phyloP scores from a whole-genome alignment of 2,888 invertebrate species.

The Cantharis flavilabris region DNA sequence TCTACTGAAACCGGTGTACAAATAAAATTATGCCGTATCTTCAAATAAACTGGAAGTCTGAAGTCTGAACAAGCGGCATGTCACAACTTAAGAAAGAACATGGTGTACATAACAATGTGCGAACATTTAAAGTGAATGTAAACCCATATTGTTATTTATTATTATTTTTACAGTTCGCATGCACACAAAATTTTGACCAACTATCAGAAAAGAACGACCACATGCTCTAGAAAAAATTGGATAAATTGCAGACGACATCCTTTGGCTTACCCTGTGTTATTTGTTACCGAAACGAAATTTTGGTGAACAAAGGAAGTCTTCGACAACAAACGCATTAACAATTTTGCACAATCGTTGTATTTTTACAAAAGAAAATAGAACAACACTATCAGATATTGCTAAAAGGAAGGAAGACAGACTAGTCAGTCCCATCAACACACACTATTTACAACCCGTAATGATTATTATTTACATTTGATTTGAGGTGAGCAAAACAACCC shows the following conservation, averaged over 20 bases:
- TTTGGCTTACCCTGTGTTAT: constrained; percentile 32
- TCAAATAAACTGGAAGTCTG: constrained; percentile 11
- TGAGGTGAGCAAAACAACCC: constrained; percentile 16
- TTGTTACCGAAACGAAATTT: constrained; percentile 14
- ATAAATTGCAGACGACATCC: constrained; percentile 23
- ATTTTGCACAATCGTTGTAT: constrained; percentile 36
- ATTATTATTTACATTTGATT: constrained; percentile 44
- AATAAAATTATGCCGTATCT: constrained; percentile 25
- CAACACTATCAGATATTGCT: constrained; percentile 47
- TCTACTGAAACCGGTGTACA: constrained; percentile 22
- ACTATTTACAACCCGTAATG: constrained; percentile 53
- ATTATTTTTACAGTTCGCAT: constrained; percentile 2
- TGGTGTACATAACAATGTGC: constrained; percentile 51
- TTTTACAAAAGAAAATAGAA: constrained; percentile 32
- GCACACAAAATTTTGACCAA: constrained; percentile 8
- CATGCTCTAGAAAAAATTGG: background rate
- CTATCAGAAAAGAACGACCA: constrained; percentile 18
- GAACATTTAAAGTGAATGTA: constrained; percentile 45
- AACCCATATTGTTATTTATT: constrained; percentile 17
- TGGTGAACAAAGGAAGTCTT: constrained; percentile 18
- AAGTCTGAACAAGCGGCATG: constrained; percentile 6
- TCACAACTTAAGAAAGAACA: constrained; percentile 30
- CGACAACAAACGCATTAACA: constrained; percentile 11
- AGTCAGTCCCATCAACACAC: constrained; percentile 48
- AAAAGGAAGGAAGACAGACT: constrained; percentile 53